Percentiles rank a stretch among this genome's conserved stretches.
These are phyloP conservation scores for Rhingia campestris DNA, from an alignment of 2,888 invertebrate genomes.

Conservation along the genomic window DNA sequence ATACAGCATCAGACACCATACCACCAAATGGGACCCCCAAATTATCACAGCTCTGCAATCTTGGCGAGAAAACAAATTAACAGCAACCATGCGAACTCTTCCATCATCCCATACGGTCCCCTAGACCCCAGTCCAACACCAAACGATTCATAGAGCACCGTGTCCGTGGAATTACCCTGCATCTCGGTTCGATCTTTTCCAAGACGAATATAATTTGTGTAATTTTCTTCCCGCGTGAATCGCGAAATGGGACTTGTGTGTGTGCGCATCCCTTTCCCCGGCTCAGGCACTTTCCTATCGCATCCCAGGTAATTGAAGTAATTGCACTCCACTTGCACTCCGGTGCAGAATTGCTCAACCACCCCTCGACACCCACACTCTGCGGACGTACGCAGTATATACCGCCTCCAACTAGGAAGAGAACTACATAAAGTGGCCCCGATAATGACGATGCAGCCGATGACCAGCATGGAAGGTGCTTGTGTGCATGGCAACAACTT, in stretches of 20 bases:
- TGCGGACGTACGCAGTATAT: constrained; percentile 49
- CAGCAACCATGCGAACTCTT: constrained; percentile 70
- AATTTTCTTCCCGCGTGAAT: constrained; percentile 71
- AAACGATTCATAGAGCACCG: constrained; percentile 33
- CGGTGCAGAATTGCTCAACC: constrained; percentile 41
- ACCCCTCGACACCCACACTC: constrained; percentile 55
- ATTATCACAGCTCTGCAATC: constrained; percentile 72
- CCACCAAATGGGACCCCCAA: constrained; percentile 55
- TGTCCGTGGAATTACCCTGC: constrained; percentile 49
- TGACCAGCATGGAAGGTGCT: constrained; percentile 70
- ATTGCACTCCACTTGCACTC: constrained; percentile 70
- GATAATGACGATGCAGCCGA: constrained; percentile 68
- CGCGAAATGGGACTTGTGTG: constrained; percentile 56
- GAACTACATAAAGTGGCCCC: constrained; percentile 42
- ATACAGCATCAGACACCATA: constrained; percentile 44
- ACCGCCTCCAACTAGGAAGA: constrained; percentile 55
- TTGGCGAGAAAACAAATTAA: constrained; percentile 72
- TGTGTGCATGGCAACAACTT: constrained; percentile 66
- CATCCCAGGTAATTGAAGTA: constrained; percentile 70
- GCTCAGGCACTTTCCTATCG: constrained; percentile 25
- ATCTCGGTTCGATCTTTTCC: constrained; percentile 20
- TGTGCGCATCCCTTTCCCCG: constrained; percentile 29
- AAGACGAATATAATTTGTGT: constrained; percentile 67
- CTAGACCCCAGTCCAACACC: not conserved
- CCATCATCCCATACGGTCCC: constrained; percentile 46